Base-by-base conservation (phyloP, 2,888 invertebrate species). In the Acanthosepion esculentum region DNA sequence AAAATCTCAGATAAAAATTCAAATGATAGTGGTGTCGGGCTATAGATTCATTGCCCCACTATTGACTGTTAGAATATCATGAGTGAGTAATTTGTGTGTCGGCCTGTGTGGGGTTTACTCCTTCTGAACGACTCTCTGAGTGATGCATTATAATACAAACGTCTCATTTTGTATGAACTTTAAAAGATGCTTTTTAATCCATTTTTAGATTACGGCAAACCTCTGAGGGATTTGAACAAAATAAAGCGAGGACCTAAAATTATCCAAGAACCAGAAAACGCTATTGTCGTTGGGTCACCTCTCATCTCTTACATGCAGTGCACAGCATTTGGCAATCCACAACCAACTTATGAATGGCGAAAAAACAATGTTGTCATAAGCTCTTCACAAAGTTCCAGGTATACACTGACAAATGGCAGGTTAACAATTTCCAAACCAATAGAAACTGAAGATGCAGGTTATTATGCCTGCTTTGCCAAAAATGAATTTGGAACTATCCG, bases 371-470 rank as follows among this genome's bases (percentile, higher is more conserved):
- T 95, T 23, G 55, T 93, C 33, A 48, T 95, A 18, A 94, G 91
- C 0, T 50, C 96, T 4, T 33, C 48, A 2, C 15, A 59, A 0
- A 95, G 95, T 33, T 55, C 93, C 0, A 95, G 96, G 26, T 97
- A 96, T 95, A 96, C 97, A 0, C 94, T 97, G 94, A 97, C 96
- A 23, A 97, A 96, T 95, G 97, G 97, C 8, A 95, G 96, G 12
- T 95, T 97, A 92, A 95, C 96, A n/a, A 97, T 97, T 59, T 95
- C 95, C 91, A 93, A 95, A 15, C 97, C 97, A 0, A 91, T 33
- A 0, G 96, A 96, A 59, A 92, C 95, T 0, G 23, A 93, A 6
- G 97, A 97, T 95, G 96, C 96, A 23, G 96, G 96, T 0, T 94
- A 95, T n/a, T 97, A 97, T 95, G 96, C 96, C 95, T 97, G 97